Evolutionary conservation across 2,113 vertebrate species (phyloP), one percentile per base, ranked within the genome.

Genomic region (Microtus oregoni): DNA sequence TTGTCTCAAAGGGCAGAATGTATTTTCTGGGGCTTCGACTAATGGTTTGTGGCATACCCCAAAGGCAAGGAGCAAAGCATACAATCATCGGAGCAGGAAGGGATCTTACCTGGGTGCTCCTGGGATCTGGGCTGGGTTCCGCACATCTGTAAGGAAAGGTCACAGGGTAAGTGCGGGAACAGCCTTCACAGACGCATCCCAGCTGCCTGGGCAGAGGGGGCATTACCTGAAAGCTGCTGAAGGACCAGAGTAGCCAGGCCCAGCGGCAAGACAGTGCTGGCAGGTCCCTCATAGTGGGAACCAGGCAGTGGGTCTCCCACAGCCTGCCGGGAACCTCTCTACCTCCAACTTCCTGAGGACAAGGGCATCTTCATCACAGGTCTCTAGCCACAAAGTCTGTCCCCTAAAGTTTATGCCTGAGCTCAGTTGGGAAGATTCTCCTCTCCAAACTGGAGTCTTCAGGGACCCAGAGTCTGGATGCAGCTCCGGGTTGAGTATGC

Each of bases 81-180:
- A 30, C 8, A 65, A 14, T 44, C 44, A n/a, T 26, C 55, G 35
- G 24, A 24, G 13, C 0, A 1, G 1, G 72, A 10, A 5, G 38
- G 26, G 78, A 7, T 0, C 98, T 98, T 99, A 99, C 99, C 99
- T 99, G 99, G 99, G 96, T 99, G 99, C 92, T 98, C 98, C 30
- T 92, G 98, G 15, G 98, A 91, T 95, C 98, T 94, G 55, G 98
- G 96, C 47, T 94, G 96, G 97, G 99, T 98, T 96, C 98, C 97
- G 28, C 96, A 97, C 96, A 99, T 99, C 99, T 99, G 99, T 86
- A 96, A 95, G 11, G 96, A 87, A 97, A 98, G 95, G 94, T 1
- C 1, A 58, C 8, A 91, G 1, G 6, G 30, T 97, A 52, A 95
- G 96, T 90, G 26, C 72, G 7, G 0, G 1, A 12, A 1, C 3